Percentiles rank a stretch among this genome's conserved stretches.
Conservation (phyloP, 1,140 invertebrate genomes). For the Dendroctonus valens region DNA sequence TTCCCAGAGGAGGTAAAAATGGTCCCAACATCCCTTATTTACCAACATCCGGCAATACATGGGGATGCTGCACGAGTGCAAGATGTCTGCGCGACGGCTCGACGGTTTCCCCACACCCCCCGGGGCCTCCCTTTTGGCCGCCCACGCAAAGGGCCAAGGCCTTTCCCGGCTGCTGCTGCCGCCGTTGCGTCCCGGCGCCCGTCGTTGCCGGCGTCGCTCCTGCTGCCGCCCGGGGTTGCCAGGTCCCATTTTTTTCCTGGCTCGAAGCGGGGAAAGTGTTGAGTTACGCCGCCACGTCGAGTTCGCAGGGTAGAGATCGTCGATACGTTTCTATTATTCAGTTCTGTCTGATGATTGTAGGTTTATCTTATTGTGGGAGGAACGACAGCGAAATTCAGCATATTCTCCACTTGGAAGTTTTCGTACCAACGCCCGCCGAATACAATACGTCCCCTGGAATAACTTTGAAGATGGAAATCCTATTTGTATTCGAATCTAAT, state of each 20-base stretch:
- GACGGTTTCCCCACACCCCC: conserved; percentile 25
- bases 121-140: conserved; percentile 9
- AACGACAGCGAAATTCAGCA: too few relatives aligned
- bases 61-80: conserved; percentile 30
- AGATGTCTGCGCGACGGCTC: conserved; percentile 39
- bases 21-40: conserved; percentile 2
- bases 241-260: conserved; percentile 19
- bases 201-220: conserved; percentile 16
- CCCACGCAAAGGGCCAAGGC: conserved; percentile 29
- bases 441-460: too few relatives aligned
- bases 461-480: too few relatives aligned
- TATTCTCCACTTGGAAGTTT: too few relatives aligned
- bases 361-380: background rate
- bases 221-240: conserved; percentile 24
- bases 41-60: conserved; percentile 4
- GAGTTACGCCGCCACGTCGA: background rate
- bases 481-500: too few relatives aligned
- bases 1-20: too few relatives aligned
- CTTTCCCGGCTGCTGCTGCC: conserved; percentile 33
- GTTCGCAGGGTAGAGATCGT: background rate
- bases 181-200: conserved; percentile 20
- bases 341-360: background rate
- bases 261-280: conserved; percentile 4
- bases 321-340: background rate
- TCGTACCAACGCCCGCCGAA: too few relatives aligned